Conservation (phyloP, 2,113 vertebrate species). For the Sylvicapra grimmia region DNA sequence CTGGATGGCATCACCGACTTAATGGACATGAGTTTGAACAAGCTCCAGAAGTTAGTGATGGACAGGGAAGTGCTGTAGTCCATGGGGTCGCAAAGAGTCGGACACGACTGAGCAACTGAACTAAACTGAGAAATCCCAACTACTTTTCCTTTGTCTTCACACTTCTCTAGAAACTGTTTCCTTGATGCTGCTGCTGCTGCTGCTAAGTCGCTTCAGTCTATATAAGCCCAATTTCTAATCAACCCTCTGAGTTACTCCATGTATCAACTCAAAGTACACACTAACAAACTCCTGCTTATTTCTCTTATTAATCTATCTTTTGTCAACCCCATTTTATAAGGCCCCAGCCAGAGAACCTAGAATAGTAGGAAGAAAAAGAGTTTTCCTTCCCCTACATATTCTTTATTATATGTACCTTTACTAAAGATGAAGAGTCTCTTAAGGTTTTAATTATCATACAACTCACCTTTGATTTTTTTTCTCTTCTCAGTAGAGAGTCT, state of each 20-base stretch:
- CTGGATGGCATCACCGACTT: neutral
- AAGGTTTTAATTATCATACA: neutral
- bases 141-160: neutral
- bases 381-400: neutral
- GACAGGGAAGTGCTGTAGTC: neutral
- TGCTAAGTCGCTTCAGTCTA: too few relatives aligned
- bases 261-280: neutral
- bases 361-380: neutral
- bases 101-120: neutral
- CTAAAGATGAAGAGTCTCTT: neutral
- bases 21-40: neutral
- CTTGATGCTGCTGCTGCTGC: neutral
- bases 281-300: neutral
- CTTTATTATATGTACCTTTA: neutral
- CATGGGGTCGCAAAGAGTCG: neutral
- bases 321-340: neutral
- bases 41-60: neutral
- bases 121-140: neutral
- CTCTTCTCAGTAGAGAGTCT: slow-evolving; percentile 91
- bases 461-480: slow-evolving; percentile 95
- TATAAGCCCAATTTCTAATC: neutral
- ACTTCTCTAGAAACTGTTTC: neutral
- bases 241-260: neutral
- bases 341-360: neutral
- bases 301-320: neutral